Evolutionary conservation across 53 echinoderm and acorn worm species (phyloP), one percentile per base, ranked within the genome.

Genomic region (Antedon mediterranea): DNA sequence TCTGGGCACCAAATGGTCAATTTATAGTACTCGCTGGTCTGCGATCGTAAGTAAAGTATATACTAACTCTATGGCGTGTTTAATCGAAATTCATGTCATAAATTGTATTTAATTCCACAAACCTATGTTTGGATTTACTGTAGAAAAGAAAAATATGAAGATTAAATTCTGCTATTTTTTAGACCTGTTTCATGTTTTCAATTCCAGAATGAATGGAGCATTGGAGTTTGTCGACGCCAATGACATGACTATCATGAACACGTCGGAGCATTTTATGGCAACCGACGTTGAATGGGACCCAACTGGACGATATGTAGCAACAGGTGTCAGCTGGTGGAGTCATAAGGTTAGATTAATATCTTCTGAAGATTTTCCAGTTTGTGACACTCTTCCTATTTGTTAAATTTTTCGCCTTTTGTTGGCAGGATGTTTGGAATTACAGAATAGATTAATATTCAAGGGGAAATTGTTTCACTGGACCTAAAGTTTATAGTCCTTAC

Each of bases 251-350:
- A 71, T 86, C 34, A 98, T 98, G 98, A 98, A 98, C 73, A 30
- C 84, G 30, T 86, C 88, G 23, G 98, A 98, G 76, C 98, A 98
- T 78, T 98, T 98, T 85, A 98, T 98, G 98, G 98, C 98, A 9
- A 92, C 98, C 7, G 98, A 98, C 33, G 85, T 98, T 72, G 98
- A 98, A 81, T 98, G 91, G 92, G 98, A 98, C 76, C 92, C 98
- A 1, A 90, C 92, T 0, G 98, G 98, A 20, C 88, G 98, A 73
- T 98, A 85, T 73, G 86, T 98, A 73, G 80, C 93, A 72, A 92
- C 98, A 0, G 98, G 98, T 18, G 98, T 98, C 86, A 98, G 98
- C 83, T 98, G 98, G 98, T 98, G 98, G 98, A 92, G 98, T 74
- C 98, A 98, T 43, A 98, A 98, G 98, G 97, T 94, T 76, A 73